Conservation (phyloP, 23 tunicate genomes). For the Ascidia mentula region DNA sequence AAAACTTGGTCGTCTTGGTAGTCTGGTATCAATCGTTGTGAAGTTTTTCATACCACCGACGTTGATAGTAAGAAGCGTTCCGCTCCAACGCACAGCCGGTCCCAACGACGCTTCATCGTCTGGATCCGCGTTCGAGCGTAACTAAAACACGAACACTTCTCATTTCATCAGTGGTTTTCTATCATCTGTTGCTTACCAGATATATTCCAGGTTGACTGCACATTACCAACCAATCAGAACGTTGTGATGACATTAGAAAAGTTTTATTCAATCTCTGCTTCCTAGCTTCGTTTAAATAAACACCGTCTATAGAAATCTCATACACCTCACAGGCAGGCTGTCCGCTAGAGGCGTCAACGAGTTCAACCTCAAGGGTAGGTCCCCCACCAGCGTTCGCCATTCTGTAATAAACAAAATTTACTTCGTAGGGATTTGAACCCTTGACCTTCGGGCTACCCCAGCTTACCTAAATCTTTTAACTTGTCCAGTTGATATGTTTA, state of each 20-base stretch:
- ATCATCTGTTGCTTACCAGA: not conserved
- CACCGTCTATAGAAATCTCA: conserved; percentile 1
- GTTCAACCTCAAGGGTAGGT: not conserved
- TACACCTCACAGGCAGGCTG: not conserved
- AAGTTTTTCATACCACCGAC: not conserved
- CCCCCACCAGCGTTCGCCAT: conserved; percentile 2
- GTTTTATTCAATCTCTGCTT: not conserved
- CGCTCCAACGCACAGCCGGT: conserved; percentile 12
- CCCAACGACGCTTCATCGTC: conserved; percentile 14
- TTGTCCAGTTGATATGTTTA: conserved; percentile 39
- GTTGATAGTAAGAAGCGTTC: conserved; percentile 17
- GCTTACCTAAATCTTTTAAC: conserved; percentile 65
- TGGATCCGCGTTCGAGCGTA: not conserved
- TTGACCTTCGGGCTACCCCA: no score
- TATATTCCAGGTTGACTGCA: not conserved
- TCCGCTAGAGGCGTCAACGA: not conserved
- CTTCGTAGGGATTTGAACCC: no score
- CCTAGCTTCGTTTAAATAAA: not conserved
- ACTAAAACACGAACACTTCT: not conserved
- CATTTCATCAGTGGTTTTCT: not conserved
- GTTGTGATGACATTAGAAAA: not conserved
- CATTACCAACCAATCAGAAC: conserved; percentile 8
- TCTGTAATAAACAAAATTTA: no score
- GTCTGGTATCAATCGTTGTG: conserved; percentile 4
- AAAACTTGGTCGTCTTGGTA: conserved; percentile 28